Percentiles rank a stretch among this genome's conserved stretches.
Evolutionary conservation across 1,140 invertebrate species (phyloP).

Genomic region (Zeugodacus cucurbitae): DNA sequence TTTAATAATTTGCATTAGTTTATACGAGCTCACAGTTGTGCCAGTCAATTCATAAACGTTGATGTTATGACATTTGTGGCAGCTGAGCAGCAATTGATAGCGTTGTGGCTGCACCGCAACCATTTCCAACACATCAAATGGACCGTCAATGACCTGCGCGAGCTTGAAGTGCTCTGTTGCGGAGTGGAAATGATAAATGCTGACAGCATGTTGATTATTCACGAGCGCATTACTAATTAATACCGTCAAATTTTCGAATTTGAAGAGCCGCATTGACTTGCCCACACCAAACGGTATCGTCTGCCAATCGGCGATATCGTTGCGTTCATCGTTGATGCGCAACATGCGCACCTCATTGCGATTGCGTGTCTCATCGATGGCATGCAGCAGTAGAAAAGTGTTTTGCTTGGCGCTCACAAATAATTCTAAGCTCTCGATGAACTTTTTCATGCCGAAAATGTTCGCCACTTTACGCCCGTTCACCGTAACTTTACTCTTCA

Average conservation of each 20-base stretch:
- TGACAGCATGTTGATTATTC: slow-evolving; percentile 48
- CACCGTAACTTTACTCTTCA: slow-evolving; percentile 53
- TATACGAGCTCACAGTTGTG: neutral
- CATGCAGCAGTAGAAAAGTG: slow-evolving; percentile 47
- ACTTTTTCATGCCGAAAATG: slow-evolving; percentile 51
- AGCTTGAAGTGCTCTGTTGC: slow-evolving; percentile 46
- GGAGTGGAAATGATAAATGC: slow-evolving; percentile 47
- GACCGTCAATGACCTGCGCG: slow-evolving; percentile 52
- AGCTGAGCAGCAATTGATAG: slow-evolving; percentile 52
- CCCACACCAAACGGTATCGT: slow-evolving; percentile 49
- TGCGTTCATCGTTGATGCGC: slow-evolving; percentile 44
- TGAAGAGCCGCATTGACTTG: slow-evolving; percentile 48
- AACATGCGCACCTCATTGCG: slow-evolving; percentile 56
- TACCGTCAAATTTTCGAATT: neutral
- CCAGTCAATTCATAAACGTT: slow-evolving; percentile 45
- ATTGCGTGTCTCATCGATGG: slow-evolving; percentile 31
- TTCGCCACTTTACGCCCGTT: slow-evolving; percentile 47
- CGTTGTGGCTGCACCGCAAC: neutral
- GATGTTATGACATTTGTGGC: slow-evolving; percentile 52
- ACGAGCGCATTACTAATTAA: slow-evolving; percentile 46
- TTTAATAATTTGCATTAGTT: slow-evolving; percentile 50
- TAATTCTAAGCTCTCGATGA: slow-evolving; percentile 47
- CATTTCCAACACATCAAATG: slow-evolving; percentile 55
- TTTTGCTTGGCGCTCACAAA: neutral
- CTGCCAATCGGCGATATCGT: slow-evolving; percentile 56